Conservation (phyloP, 2,888 invertebrate species). For the Thecophora atra region DNA sequence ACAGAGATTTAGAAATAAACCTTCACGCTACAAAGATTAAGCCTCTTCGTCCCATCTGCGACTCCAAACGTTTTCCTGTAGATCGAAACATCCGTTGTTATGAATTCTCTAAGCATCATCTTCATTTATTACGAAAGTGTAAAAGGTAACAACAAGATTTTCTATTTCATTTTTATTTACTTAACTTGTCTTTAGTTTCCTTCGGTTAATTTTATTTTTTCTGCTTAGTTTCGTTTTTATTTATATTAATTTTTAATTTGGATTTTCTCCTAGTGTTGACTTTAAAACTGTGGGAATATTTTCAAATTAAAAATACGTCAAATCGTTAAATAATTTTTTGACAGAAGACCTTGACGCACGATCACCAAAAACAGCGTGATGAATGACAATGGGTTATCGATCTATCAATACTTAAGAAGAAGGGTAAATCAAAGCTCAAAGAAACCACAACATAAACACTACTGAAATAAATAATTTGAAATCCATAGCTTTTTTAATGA, state of each 20-base stretch:
- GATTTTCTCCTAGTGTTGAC: neutral
- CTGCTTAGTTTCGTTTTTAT: neutral
- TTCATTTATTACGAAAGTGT: neutral
- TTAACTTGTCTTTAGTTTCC: conserved; percentile 14
- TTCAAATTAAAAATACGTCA: neutral
- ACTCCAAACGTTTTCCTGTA: neutral
- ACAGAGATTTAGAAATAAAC: neutral
- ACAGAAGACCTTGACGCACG: neutral
- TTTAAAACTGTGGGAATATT: neutral
- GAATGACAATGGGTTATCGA: neutral
- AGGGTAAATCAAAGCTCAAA: neutral
- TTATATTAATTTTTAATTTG: no score
- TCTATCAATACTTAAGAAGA: neutral
- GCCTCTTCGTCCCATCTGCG: neutral
- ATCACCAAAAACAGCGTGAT: neutral
- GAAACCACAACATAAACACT: no score
- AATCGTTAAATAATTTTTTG: neutral
- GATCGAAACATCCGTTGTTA: neutral
- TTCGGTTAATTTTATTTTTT: neutral
- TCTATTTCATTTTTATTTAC: conserved; percentile 19
- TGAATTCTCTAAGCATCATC: neutral
- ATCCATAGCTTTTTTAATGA: no score
- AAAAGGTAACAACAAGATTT: neutral
- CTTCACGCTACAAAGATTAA: conserved; percentile 5
- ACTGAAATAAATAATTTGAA: neutral